A percentile compares a stretch with the other conserved stretches of the same genome.
Conservation (phyloP, 2,113 vertebrate species). For the Theropithecus gelada region DNA sequence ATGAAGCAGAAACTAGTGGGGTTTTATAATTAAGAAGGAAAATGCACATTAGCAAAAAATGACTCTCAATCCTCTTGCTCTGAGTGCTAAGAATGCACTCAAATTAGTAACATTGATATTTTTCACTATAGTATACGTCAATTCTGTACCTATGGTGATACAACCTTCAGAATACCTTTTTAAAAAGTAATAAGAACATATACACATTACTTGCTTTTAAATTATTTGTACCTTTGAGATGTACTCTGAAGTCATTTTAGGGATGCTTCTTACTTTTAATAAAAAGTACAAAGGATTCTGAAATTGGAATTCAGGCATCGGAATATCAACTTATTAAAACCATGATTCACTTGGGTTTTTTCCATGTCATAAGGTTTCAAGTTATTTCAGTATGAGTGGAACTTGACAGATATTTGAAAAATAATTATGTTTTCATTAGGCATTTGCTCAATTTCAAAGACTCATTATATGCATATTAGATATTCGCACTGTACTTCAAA, state of each 20-base stretch:
- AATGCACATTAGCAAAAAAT: neutral
- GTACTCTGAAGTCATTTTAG: neutral
- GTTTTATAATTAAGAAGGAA: neutral
- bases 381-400: constrained; percentile 25
- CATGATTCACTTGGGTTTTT: constrained; percentile 34
- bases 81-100: neutral
- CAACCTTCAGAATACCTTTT: neutral
- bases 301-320: constrained; percentile 42
- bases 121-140: neutral
- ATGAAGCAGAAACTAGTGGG: neutral
- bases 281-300: constrained; percentile 47
- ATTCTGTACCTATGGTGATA: neutral
- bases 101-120: neutral
- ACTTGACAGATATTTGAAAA: constrained; percentile 59
- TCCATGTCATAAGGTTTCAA: constrained; percentile 14
- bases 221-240: constrained; percentile 2
- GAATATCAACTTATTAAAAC: constrained; percentile 52
- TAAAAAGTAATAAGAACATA: neutral
- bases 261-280: constrained; percentile 24
- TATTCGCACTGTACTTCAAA: constrained; percentile 19
- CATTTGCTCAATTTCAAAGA: constrained; percentile 46
- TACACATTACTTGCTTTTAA: neutral
- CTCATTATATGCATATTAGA: constrained; percentile 48
- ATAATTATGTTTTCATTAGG: constrained; percentile 63
- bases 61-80: neutral